Conservation (phyloP, 2,113 vertebrate species). For the Onychostruthus taczanowskii region DNA sequence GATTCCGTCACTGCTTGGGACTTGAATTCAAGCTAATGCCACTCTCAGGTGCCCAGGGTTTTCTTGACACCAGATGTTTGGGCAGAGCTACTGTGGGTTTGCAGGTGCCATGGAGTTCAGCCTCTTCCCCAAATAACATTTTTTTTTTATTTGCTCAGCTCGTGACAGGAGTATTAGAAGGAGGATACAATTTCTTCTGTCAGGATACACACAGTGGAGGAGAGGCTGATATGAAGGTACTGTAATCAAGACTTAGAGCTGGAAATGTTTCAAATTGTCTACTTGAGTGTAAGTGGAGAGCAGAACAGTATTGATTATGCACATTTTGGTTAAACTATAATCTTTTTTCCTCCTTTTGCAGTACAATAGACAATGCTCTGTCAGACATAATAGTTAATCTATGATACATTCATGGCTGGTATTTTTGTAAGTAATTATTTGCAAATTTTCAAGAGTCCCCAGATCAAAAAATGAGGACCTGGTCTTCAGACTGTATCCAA, state of each 20-base stretch:
- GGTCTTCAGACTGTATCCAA: neutral
- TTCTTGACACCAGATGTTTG: neutral
- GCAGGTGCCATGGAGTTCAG: neutral
- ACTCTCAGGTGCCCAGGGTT: neutral
- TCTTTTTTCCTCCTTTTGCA: neutral
- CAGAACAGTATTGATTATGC: neutral
- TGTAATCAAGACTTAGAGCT: neutral
- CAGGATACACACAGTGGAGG: slow-evolving; percentile 87
- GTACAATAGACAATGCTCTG: neutral
- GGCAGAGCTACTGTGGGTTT: neutral
- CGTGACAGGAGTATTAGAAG: slow-evolving; percentile 82
- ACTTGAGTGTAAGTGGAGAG: neutral
- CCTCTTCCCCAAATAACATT: neutral
- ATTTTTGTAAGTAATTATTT: neutral
- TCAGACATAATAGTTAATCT: neutral
- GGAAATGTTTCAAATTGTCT: neutral
- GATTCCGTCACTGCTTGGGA: neutral
- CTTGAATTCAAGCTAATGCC: neutral
- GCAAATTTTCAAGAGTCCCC: neutral
- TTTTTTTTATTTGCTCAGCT: slow-evolving; percentile 74
- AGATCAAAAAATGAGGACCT: neutral
- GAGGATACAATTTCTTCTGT: slow-evolving; percentile 92
- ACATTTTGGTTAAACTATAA: neutral
- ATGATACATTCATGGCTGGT: neutral
- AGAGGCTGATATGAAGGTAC: slow-evolving; percentile 89